Conservation (phyloP, 1,140 invertebrate species). For the Frieseomelitta varia region DNA sequence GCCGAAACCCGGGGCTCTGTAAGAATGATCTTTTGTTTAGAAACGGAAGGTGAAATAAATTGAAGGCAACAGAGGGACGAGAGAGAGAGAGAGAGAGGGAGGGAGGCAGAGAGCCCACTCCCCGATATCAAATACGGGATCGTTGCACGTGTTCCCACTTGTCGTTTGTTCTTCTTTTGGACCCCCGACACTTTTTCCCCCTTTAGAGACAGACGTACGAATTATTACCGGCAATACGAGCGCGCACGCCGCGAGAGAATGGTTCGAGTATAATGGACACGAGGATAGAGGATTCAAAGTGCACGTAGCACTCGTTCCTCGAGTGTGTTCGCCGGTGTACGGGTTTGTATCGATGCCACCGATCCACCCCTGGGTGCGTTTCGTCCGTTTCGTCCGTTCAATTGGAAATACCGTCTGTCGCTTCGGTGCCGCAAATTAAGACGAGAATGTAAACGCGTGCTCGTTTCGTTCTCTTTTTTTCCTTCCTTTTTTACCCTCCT, state of each 20-base stretch:
- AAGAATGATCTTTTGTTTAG: slow-evolving; percentile 50
- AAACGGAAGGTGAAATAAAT: slow-evolving; percentile 43
- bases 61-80: slow-evolving; percentile 32
- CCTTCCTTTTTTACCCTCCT: too few species aligned
- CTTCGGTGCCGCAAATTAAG: slow-evolving; percentile 44
- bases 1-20: neutral
- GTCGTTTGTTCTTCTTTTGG: slow-evolving; percentile 53
- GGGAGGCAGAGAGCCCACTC: neutral
- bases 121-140: slow-evolving; percentile 54
- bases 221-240: slow-evolving; percentile 60
- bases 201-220: slow-evolving; percentile 52
- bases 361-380: slow-evolving; percentile 20
- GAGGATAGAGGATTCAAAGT: slow-evolving; percentile 49
- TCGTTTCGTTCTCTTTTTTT: neutral
- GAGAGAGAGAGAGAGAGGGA: neutral
- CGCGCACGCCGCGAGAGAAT: slow-evolving; percentile 36
- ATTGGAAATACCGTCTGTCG: slow-evolving; percentile 52
- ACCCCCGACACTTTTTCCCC: slow-evolving; percentile 37
- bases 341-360: slow-evolving; percentile 37
- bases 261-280: slow-evolving; percentile 60
- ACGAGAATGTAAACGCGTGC: slow-evolving; percentile 36
- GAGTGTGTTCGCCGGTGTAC: slow-evolving; percentile 23
- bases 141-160: slow-evolving; percentile 57
- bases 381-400: slow-evolving; percentile 35
- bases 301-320: slow-evolving; percentile 46